Conservation (phyloP, 2,797 vertebrate species). For the Uromys caudimaculatus region DNA sequence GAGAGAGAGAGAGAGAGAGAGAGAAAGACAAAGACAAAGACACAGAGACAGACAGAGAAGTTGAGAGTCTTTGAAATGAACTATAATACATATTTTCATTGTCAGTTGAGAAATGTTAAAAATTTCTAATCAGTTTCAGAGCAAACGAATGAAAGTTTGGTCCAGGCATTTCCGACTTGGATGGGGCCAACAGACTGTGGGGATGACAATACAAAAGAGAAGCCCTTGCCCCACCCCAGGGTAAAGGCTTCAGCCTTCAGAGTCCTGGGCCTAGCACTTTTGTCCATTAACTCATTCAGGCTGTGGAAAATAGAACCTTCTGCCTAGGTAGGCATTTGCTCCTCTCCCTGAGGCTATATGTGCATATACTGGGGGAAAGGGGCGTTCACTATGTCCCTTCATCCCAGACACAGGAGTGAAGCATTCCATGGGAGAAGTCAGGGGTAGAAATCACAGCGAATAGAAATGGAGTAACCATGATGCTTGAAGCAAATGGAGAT, state of each 20-base stretch:
- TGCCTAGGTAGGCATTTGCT: not conserved
- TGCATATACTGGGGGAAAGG: not conserved
- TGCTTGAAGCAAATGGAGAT: not conserved
- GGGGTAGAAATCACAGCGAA: not conserved
- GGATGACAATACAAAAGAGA: not conserved
- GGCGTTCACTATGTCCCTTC: not conserved
- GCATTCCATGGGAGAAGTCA: not conserved
- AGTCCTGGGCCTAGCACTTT: not conserved
- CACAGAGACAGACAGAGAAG: not conserved
- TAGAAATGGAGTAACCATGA: not conserved
- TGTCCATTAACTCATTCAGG: not conserved
- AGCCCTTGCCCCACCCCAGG: not conserved
- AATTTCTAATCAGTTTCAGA: not conserved
- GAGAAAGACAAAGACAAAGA: no score
- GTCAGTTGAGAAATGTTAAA: not conserved
- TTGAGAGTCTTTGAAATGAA: not conserved
- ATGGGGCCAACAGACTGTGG: not conserved
- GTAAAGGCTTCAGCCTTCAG: not conserved
- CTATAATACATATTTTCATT: not conserved
- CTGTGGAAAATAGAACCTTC: not conserved
- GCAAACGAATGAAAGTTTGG: not conserved
- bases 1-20: no score
- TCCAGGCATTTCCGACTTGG: not conserved
- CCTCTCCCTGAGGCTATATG: not conserved
- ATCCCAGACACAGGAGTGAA: not conserved